Conservation (phyloP, 2,888 invertebrate genomes). For the Esperia sulphurella region DNA sequence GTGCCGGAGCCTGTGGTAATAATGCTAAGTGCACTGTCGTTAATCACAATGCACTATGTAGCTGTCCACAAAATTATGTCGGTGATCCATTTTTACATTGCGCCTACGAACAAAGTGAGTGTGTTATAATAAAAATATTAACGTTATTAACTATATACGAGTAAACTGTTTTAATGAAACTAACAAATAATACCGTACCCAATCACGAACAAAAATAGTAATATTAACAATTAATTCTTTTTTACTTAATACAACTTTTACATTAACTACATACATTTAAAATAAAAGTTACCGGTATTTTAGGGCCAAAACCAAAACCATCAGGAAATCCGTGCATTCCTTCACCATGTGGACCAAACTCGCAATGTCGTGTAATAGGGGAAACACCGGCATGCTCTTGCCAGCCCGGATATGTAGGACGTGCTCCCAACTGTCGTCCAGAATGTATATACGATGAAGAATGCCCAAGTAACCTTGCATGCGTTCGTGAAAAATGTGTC, state of each 20-base stretch:
- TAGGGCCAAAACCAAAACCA: constrained; percentile 77
- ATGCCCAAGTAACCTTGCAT: constrained; percentile 90
- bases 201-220: too few relatives aligned
- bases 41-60: constrained; percentile 92
- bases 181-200: too few relatives aligned
- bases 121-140: background rate
- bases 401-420: constrained; percentile 86
- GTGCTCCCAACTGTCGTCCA: constrained; percentile 91
- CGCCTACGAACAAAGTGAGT: constrained; percentile 83
- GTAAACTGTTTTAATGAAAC: too few relatives aligned
- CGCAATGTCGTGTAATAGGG: constrained; percentile 88
- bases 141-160: too few relatives aligned
- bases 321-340: constrained; percentile 87
- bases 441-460: constrained; percentile 92
- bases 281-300: constrained; percentile 31
- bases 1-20: constrained; percentile 89
- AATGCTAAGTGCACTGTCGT: constrained; percentile 90
- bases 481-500: constrained; percentile 88
- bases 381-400: constrained; percentile 90
- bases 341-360: constrained; percentile 91
- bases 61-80: constrained; percentile 85
- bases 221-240: too few relatives aligned
- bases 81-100: constrained; percentile 92
- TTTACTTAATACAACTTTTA: too few relatives aligned
- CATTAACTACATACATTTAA: background rate